A percentile compares a stretch with the other conserved stretches of the same genome.
Conservation (phyloP, 2,888 invertebrate species). For the Mongoloraphidia duomilia region DNA sequence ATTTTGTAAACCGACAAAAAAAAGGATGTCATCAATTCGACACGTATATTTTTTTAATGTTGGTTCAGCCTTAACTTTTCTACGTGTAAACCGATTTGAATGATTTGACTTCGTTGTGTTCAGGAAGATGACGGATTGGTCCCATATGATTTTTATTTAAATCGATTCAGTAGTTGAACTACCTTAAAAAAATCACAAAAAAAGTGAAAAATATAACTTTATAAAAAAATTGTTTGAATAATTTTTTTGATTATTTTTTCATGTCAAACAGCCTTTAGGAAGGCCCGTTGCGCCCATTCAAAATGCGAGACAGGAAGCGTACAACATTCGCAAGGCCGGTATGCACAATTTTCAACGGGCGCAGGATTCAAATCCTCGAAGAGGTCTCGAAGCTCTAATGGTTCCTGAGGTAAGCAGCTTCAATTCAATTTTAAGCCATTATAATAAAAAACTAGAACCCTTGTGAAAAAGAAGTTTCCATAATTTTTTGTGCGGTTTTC, state of each 20-base stretch:
- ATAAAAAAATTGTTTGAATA: background rate
- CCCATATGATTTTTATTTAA: background rate
- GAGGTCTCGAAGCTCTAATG: constrained; percentile 35
- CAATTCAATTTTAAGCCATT: no score
- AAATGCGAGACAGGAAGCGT: constrained; percentile 65
- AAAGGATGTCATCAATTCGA: no score
- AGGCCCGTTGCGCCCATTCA: constrained; percentile 34
- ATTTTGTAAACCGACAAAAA: no score
- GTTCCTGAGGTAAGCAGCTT: constrained; percentile 24
- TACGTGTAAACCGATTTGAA: no score
- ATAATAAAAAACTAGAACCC: no score
- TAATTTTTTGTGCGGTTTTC: no score
- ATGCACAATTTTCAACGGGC: constrained; percentile 28
- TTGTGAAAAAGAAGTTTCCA: no score
- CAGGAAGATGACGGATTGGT: no score
- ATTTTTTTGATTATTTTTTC: constrained; percentile 9
- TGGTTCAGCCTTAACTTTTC: no score
- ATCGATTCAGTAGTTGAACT: background rate
- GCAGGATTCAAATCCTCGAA: constrained; percentile 6
- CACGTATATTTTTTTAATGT: no score
- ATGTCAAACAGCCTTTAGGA: constrained; percentile 9
- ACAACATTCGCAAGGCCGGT: constrained; percentile 48
- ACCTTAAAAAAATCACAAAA: background rate
- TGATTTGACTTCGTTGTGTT: no score
- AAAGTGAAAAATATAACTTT: background rate